Percentiles rank a stretch among this genome's conserved stretches.
Evolutionary conservation across 2,797 vertebrate genomes (phyloP).

Genomic region (Sebastes iracundus): DNA sequence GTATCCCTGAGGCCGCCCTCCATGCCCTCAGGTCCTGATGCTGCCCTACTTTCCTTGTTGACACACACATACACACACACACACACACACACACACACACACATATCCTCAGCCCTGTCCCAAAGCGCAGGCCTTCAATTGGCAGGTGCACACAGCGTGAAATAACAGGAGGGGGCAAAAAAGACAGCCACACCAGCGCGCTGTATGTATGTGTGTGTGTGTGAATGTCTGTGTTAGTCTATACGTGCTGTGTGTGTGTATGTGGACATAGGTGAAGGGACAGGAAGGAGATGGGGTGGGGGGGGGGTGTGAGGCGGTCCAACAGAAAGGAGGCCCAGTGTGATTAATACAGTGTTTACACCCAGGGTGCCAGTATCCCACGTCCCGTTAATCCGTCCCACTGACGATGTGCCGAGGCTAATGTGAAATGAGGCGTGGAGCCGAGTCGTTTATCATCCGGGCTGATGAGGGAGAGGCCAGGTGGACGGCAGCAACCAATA

Average conservation of each 20-base stretch:
- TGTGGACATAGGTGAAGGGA: constrained; percentile 7
- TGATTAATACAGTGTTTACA: constrained; percentile 71
- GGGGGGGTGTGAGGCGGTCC: background rate
- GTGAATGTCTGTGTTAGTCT: constrained; percentile 3
- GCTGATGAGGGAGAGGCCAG: constrained; percentile 55
- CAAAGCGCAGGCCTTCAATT: constrained; percentile 47
- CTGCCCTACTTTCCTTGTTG: constrained; percentile 50
- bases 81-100: constrained; percentile 2
- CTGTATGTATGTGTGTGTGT: background rate
- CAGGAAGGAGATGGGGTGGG: background rate
- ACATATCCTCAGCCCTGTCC: background rate
- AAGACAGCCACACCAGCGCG: background rate
- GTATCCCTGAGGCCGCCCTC: constrained; percentile 40
- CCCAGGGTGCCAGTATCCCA: constrained; percentile 27
- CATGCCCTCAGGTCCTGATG: constrained; percentile 33
- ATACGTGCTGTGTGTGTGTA: background rate
- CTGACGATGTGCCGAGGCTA: constrained; percentile 62
- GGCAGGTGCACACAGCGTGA: constrained; percentile 63
- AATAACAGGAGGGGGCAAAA: constrained; percentile 40
- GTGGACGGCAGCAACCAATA: constrained; percentile 13
- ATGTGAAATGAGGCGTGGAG: constrained; percentile 75
- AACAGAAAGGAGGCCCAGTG: constrained; percentile 22
- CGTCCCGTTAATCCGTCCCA: constrained; percentile 62
- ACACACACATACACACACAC: constrained; percentile 2
- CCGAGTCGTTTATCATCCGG: constrained; percentile 49